These are phyloP conservation scores for Lucilia sericata DNA, from an alignment of 1,140 invertebrate genomes.

Conservation along the genomic window DNA sequence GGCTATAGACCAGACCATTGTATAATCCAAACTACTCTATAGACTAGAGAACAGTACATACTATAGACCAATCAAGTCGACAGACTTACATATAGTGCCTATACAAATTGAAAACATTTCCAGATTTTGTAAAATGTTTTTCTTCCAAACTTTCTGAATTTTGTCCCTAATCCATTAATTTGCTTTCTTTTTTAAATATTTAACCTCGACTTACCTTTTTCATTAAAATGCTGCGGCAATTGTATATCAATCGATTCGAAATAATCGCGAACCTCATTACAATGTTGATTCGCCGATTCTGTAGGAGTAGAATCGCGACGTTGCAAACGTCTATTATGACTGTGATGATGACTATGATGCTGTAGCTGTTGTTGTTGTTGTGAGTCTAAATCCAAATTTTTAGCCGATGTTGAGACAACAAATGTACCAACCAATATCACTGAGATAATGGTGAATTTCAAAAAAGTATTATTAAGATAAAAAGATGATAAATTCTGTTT, in stretches of 20 bases:
- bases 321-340: constrained; percentile 59
- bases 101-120: too few relatives aligned
- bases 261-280: constrained; percentile 60
- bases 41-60: too few relatives aligned
- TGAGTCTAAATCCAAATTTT: constrained; percentile 40
- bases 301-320: constrained; percentile 59
- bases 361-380: constrained; percentile 39
- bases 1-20: too few relatives aligned
- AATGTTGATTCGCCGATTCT: constrained; percentile 51
- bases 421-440: constrained; percentile 21
- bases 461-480: not conserved
- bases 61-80: too few relatives aligned
- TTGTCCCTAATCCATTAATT: too few relatives aligned
- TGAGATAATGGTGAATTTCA: constrained; percentile 32
- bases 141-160: too few relatives aligned
- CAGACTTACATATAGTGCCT: too few relatives aligned
- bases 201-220: constrained; percentile 57
- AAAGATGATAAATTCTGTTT: not conserved
- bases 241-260: constrained; percentile 64
- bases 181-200: too few relatives aligned
- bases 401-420: constrained; percentile 23
- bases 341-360: constrained; percentile 47
- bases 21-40: too few relatives aligned
- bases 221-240: constrained; percentile 58
- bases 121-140: too few relatives aligned